A percentile compares a stretch with the other conserved stretches of the same genome.
Evolutionary conservation across 2,797 vertebrate species (phyloP).

Genomic region (Epinephelus awoara): DNA sequence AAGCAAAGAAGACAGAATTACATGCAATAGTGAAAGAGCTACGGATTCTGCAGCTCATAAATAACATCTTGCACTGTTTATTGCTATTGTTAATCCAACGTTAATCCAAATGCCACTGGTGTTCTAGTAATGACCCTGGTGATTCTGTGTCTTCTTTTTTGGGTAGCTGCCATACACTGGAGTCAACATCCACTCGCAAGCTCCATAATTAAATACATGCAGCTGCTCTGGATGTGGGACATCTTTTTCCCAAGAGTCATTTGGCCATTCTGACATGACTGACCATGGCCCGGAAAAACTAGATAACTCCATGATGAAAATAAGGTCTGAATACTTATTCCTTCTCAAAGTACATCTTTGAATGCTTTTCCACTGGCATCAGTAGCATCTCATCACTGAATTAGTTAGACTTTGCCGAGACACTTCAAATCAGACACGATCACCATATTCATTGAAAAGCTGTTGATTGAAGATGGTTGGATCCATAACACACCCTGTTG

Average conservation of each 20-base stretch:
- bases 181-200: slow-evolving; percentile 41
- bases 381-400: neutral
- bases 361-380: slow-evolving; percentile 6
- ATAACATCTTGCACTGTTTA: slow-evolving; percentile 12
- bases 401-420: slow-evolving; percentile 19
- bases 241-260: slow-evolving; percentile 59
- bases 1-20: neutral
- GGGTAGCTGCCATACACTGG: slow-evolving; percentile 18
- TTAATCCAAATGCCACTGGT: slow-evolving; percentile 23
- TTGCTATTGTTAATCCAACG: slow-evolving; percentile 20
- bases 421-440: neutral
- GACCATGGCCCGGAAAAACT: slow-evolving; percentile 29
- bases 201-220: slow-evolving; percentile 62
- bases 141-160: slow-evolving; percentile 39
- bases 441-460: neutral
- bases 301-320: slow-evolving; percentile 23
- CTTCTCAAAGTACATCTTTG: slow-evolving; percentile 4
- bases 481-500: neutral
- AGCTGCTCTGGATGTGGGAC: slow-evolving; percentile 57
- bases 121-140: slow-evolving; percentile 4
- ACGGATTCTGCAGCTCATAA: slow-evolving; percentile 15
- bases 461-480: neutral
- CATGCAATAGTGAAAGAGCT: neutral
- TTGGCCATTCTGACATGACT: slow-evolving; percentile 24
- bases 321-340: neutral